Percentiles rank a stretch among this genome's conserved stretches.
phyloP scores from a whole-genome alignment of 1,140 invertebrate genomes.

The Diabrotica virgifera region DNA sequence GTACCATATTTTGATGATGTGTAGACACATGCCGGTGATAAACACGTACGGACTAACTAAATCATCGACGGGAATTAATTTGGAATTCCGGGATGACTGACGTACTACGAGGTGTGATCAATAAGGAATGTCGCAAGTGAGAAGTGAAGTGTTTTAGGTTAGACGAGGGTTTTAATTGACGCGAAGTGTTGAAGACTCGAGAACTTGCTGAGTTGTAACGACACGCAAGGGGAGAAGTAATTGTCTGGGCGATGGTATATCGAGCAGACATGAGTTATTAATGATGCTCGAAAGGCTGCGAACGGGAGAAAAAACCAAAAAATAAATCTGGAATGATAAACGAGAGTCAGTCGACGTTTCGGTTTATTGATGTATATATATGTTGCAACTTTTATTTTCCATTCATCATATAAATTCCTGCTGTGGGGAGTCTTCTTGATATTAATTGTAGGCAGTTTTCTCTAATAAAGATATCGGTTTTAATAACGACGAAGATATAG shows the following conservation, averaged over 20 bases:
- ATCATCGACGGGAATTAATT: background rate
- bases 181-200: background rate
- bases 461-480: background rate
- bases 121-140: background rate
- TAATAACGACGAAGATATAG: background rate
- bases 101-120: background rate
- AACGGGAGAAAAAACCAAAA: background rate
- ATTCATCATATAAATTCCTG: background rate
- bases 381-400: too few relatives aligned
- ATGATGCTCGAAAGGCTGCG: background rate
- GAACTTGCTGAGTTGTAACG: background rate
- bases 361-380: too few relatives aligned
- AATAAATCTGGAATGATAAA: slow-evolving; percentile 1
- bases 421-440: background rate
- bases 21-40: too few relatives aligned
- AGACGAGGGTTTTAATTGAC: slow-evolving; percentile 2
- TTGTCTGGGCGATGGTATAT: background rate
- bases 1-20: too few relatives aligned
- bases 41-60: background rate
- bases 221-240: background rate
- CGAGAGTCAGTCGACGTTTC: background rate
- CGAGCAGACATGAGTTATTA: background rate
- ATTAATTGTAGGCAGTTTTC: background rate
- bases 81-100: background rate
- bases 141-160: background rate